Conservation (phyloP, 2,113 vertebrate species). For the Calidris pygmaea region DNA sequence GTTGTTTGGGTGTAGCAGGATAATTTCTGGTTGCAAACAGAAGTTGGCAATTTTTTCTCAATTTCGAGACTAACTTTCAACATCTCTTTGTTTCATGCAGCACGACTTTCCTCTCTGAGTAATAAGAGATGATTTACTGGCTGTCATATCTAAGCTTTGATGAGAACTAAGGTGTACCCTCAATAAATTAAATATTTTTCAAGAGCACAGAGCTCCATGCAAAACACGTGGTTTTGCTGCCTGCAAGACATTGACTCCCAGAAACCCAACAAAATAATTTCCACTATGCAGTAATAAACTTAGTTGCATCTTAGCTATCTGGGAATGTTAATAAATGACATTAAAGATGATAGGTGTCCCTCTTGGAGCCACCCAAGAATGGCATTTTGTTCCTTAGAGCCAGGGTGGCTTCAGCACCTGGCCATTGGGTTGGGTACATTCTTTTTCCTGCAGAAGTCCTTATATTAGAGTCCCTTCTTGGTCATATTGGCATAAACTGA, state of each 20-base stretch:
- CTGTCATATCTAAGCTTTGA: background rate
- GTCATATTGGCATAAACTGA: background rate
- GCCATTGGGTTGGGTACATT: background rate
- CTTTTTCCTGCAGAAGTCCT: background rate
- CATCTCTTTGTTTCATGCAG: constrained; percentile 17
- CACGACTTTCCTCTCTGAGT: constrained; percentile 42
- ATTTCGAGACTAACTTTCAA: constrained; percentile 47
- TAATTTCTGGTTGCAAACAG: background rate
- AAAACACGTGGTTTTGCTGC: background rate
- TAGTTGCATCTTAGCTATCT: background rate
- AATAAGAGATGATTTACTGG: constrained; percentile 31
- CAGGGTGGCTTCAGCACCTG: background rate
- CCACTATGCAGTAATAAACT: background rate
- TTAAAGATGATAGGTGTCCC: background rate
- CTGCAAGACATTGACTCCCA: background rate
- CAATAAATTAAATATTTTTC: constrained; percentile 29
- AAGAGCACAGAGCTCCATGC: background rate
- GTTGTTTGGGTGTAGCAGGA: background rate
- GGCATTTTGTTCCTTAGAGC: background rate
- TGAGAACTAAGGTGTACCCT: constrained; percentile 36
- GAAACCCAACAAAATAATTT: background rate
- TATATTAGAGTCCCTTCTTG: background rate
- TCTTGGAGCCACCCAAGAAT: background rate
- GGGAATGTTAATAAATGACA: background rate
- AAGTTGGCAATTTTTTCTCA: constrained; percentile 31